Evolutionary conservation across 2,113 vertebrate genomes (phyloP), one percentile per base, ranked within the genome.

Genomic region (Himantopus leucocephalus): DNA sequence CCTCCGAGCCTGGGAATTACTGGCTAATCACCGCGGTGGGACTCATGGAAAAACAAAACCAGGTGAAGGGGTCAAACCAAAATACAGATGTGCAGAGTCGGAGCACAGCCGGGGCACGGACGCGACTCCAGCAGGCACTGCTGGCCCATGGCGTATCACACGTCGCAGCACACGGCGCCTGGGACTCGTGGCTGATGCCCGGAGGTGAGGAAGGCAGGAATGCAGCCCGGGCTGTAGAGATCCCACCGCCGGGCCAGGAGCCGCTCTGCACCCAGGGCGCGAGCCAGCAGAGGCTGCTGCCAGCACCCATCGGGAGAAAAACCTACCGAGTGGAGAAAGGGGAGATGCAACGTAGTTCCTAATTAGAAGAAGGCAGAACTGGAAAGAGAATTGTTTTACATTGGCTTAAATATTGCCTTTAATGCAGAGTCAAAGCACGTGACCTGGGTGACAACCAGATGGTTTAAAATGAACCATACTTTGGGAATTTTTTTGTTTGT

Each of bases 91-190:
- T 32, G 79, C 32, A 17, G 39, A 20, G 56, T 6, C 43, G 12
- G 71, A 56, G 45, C 80, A 19, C 84, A 3, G 56, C 30, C 0
- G 0, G 12, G 56, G 41, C 64, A 8, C 1, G 0, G 15, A 5
- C 12, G 41, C 64, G 7, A 0, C 60, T 30, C 32, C 50, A 8
- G 81, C 66, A 39, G 63, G 2, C 5, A 1, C 39, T 19, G 41
- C 53, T 11, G 43, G 60, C 43, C 55, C 67, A 1, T 6, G 8
- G 67, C 1, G 3, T 12, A 3, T 32, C 53, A 11, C 3, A 20
- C 2, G 19, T 1, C 5, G 21, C 55, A 74, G n/a, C 73, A 35
- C 0, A 0, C 35, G 22, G 64, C 2, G 17, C 10, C 22, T 50
- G 48, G 48, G 48, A 50, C 48, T 17, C 17, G 66, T 5, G 23